Evolutionary conservation across 2,113 vertebrate genomes (phyloP).

Genomic region (Trematomus loennbergii): DNA sequence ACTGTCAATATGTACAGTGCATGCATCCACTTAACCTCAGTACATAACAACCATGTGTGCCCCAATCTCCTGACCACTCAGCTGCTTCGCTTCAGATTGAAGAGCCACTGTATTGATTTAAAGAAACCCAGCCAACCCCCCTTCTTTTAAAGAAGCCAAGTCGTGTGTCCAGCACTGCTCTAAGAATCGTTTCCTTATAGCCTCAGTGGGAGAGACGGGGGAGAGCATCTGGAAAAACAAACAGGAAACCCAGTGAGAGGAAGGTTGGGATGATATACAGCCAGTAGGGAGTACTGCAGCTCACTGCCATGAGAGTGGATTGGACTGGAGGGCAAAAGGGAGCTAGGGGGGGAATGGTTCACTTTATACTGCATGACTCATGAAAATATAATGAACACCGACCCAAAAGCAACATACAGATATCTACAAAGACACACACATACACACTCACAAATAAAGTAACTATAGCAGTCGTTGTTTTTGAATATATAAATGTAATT

Average conservation of each 20-base stretch:
- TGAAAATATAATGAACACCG: constrained; percentile 82
- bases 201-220: constrained; percentile 65
- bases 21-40: constrained; percentile 69
- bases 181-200: constrained; percentile 68
- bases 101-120: constrained; percentile 75
- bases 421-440: constrained; percentile 21
- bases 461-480: too few relatives aligned
- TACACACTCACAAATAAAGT: not conserved
- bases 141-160: constrained; percentile 57
- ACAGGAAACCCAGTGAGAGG: constrained; percentile 76
- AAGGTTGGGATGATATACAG: constrained; percentile 75
- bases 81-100: constrained; percentile 67
- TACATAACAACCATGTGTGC: constrained; percentile 66
- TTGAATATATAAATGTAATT: too few relatives aligned
- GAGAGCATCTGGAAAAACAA: constrained; percentile 84
- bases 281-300: constrained; percentile 67
- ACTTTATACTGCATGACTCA: constrained; percentile 79
- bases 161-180: constrained; percentile 56
- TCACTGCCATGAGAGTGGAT: constrained; percentile 64
- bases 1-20: constrained; percentile 69
- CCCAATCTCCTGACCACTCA: constrained; percentile 65
- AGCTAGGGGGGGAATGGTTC: constrained; percentile 45
- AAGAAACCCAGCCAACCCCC: constrained; percentile 38
- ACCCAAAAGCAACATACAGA: constrained; percentile 50
- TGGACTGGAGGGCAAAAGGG: constrained; percentile 64